A percentile compares a stretch with the other conserved stretches of the same genome.
These are phyloP conservation scores for Zaprionus africanus DNA, from an alignment of 1,140 invertebrate species.

Conservation along the genomic window DNA sequence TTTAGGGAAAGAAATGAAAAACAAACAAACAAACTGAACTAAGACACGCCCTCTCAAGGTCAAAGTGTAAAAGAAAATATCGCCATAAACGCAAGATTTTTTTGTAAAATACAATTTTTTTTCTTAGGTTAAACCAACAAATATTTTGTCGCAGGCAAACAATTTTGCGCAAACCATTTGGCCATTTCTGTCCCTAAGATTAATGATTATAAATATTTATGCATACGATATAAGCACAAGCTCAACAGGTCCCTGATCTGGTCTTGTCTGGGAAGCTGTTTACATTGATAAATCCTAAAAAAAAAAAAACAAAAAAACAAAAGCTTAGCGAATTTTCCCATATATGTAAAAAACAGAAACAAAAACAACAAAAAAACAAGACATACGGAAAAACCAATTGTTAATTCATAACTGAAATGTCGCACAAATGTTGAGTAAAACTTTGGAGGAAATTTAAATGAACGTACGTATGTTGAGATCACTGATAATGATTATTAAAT, in stretches of 20 bases:
- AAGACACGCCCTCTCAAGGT: background rate
- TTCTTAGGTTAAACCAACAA: constrained; percentile 21
- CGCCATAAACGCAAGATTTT: background rate
- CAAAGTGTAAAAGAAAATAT: background rate
- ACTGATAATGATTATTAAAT: constrained; percentile 61
- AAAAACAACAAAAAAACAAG: background rate
- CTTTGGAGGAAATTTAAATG: constrained; percentile 20
- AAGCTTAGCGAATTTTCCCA: constrained; percentile 26
- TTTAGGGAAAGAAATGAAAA: constrained; percentile 9
- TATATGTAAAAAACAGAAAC: background rate
- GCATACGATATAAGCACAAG: constrained; percentile 26
- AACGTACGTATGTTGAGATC: constrained; percentile 32
- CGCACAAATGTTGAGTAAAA: constrained; percentile 31
- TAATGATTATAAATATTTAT: constrained; percentile 18
- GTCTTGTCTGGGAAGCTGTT: constrained; percentile 12
- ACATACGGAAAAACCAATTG: constrained; percentile 20
- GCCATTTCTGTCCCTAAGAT: constrained; percentile 29
- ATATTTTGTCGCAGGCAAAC: constrained; percentile 16
- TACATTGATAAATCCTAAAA: constrained; percentile 21
- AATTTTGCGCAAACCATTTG: constrained; percentile 21
- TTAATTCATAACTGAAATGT: constrained; percentile 26
- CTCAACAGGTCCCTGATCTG: constrained; percentile 1
- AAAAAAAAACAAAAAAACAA: constrained; percentile 21
- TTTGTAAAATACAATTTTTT: constrained; percentile 3
- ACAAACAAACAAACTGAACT: background rate